Base-by-base conservation (phyloP, 1,140 invertebrate species). In the Calliopsis andreniformis region DNA sequence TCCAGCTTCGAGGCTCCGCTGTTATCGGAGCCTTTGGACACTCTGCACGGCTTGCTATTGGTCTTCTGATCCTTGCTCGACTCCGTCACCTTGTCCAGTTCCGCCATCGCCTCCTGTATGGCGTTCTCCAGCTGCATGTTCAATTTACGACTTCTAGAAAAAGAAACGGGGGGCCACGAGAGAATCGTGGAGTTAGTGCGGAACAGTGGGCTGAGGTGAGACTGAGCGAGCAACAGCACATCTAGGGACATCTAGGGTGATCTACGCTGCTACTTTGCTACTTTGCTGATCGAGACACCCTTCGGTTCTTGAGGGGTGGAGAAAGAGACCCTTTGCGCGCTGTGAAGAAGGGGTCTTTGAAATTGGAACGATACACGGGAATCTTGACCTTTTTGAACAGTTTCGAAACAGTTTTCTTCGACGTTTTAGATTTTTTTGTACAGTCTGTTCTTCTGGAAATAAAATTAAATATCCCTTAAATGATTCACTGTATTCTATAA, bases 71-170 rank as follows among this genome's bases (percentile, higher is more conserved):
- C 62, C 39, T 84, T 87, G 25, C 69, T 71, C 14, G 73, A 55
- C 49, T 89, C 84, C 32, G 80, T 82, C 20, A 86, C 84, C 53
- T 87, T 89, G 82, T 89, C 88, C 78, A 97, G 91, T 88, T 97
- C 96, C 70, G 94, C 93, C 96, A 98, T 97, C 61, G 96, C 96
- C 92, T 98, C 96, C 93, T 98, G 96, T 88, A 98, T 98, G 55
- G 96, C 96, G 87, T 96, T 96, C 91, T 98, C 96, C 84, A 98
- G 92, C 88, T 96, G 95, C 83, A 94, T 95, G 92, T 97, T 97
- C 93, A 98, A 93, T 95, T 97, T 97, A 93, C 96, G 95, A 94
- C 96, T 97, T 95, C 97, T 97, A 83, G 69, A 86, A 86, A 68
- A 86, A 70, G 70, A 78, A 59, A 69, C 67, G 62, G 70, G 79